A percentile compares a stretch with the other conserved stretches of the same genome.
phyloP scores from a whole-genome alignment of 2,113 vertebrate species.

The Perca flavescens region DNA sequence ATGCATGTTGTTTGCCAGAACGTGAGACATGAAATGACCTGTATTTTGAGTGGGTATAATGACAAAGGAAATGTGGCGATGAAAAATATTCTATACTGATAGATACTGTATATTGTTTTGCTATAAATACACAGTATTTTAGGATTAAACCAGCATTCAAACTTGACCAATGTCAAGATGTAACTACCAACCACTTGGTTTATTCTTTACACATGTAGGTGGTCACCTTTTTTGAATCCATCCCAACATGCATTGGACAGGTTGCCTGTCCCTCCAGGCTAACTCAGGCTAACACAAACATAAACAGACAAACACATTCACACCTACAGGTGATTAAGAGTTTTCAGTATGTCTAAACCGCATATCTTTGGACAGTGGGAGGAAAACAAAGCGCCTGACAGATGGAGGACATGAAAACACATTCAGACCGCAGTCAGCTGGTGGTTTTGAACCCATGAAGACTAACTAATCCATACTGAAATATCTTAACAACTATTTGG shows the following conservation, averaged over 20 bases:
- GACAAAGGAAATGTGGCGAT: not conserved
- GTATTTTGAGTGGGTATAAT: not conserved
- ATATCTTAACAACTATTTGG: too few relatives aligned
- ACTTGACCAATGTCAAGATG: too few relatives aligned
- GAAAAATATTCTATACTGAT: not conserved
- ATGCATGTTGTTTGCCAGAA: not conserved
- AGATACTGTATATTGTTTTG: too few relatives aligned
- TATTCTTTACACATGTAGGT: too few relatives aligned
- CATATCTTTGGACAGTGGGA: not conserved
- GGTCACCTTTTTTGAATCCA: too few relatives aligned
- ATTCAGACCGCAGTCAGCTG: not conserved
- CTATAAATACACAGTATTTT: too few relatives aligned
- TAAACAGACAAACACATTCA: conserved; percentile 7
- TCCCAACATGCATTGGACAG: not conserved
- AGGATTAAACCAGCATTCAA: too few relatives aligned
- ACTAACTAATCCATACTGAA: too few relatives aligned
- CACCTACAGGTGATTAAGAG: not conserved
- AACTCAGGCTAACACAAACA: not conserved
- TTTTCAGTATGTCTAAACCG: not conserved
- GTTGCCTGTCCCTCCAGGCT: not conserved
- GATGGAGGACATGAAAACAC: not conserved
- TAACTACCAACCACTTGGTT: too few relatives aligned
- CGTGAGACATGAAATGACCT: not conserved
- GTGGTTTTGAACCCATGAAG: not conserved
- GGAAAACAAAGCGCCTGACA: not conserved